These are phyloP conservation scores for Argyrosomus japonicus DNA, from an alignment of 2,113 vertebrate species.

Conservation along the genomic window DNA sequence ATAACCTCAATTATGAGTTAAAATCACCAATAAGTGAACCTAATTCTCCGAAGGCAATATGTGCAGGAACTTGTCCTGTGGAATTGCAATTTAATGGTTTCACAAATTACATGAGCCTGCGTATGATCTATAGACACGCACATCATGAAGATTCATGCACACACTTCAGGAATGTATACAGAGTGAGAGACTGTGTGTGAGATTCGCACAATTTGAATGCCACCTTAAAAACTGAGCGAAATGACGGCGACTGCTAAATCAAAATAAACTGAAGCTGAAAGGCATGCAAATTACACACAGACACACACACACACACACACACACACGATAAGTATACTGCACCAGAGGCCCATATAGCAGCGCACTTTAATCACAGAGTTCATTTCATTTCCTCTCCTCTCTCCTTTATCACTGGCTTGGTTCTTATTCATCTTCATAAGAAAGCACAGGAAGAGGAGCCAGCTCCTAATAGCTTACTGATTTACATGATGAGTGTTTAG, in stretches of 20 bases:
- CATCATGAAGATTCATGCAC: neutral
- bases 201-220: constrained; percentile 15
- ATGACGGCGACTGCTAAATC: constrained; percentile 28
- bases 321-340: constrained; percentile 30
- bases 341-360: constrained; percentile 44
- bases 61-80: neutral
- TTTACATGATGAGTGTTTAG: constrained; percentile 76
- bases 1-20: constrained; percentile 37
- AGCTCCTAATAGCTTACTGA: constrained; percentile 70
- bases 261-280: constrained; percentile 46
- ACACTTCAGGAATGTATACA: neutral
- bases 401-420: constrained; percentile 63
- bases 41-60: constrained; percentile 31
- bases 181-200: neutral
- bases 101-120: constrained; percentile 8
- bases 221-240: constrained; percentile 33
- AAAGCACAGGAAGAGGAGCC: constrained; percentile 66
- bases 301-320: constrained; percentile 29
- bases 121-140: neutral
- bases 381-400: constrained; percentile 64
- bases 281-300: neutral
- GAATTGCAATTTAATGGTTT: constrained; percentile 32
- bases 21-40: constrained; percentile 29
- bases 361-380: constrained; percentile 67
- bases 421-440: constrained; percentile 76